Base-by-base conservation (phyloP, 2,113 vertebrate species). In the Potamarius usumacintae region DNA sequence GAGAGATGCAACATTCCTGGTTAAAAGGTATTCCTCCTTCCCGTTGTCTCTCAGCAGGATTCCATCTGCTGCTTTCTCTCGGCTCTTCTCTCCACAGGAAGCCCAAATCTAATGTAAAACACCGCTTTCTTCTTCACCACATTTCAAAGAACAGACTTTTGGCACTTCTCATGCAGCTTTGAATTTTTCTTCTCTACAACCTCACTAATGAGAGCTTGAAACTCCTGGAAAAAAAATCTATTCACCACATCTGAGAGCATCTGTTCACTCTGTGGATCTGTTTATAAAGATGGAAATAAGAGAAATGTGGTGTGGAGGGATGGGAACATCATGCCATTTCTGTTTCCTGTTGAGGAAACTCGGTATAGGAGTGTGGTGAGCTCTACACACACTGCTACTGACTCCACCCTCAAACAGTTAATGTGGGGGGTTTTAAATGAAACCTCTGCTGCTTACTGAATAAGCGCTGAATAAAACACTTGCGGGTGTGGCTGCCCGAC, bases 81-180 rank as follows among this genome's bases (percentile, higher is more conserved):
- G 9, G 27, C 71, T 81, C 77, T 71, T 14, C 10, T 80, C 85
- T 71, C 62, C 7, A 69, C 20, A 6, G 84, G 84, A 60, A 58
- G 72, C 42, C 72, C 55, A 27, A 52, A 62, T 76, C 71, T 58
- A 60, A 58, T 85, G 84, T 77, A 77, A 77, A 76, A 85, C 71
- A 85, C 60, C 53, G 15, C 17, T 67, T 55, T 80, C 5, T 63
- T 34, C 27, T 52, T 79, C 52, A 5, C 77, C n/a, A n/a, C 52
- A 18, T 57, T 80, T 30, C 77, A 5, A 27, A 78, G 57, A 86
- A 80, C 85, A 86, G 85, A 69, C 17, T 58, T 57, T 55, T 34
- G 58, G 48, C 76, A 34, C 60, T 53, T 80, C 25, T 65, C n/a
- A 50, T 55, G 74, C n/a, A 34, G 58, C 42, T 30, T 27, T 25